Evolutionary conservation across 92 coral and sea anemone species (phyloP), one percentile per base, ranked within the genome.

Genomic region (Diadumene lineata): DNA sequence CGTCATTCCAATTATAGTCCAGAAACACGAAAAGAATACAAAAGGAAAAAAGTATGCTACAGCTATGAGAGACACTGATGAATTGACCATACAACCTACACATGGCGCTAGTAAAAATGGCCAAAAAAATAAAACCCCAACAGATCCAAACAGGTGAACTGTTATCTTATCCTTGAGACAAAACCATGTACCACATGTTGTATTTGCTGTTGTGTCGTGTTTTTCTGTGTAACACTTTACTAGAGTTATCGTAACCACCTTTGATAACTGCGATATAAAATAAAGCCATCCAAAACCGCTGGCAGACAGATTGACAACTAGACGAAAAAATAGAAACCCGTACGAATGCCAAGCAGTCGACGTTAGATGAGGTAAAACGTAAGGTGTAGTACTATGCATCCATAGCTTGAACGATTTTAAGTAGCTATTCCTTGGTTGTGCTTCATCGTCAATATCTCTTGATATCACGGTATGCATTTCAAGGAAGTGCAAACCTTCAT

Each of bases 31-130:
- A 65, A 68, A 70, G 9, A 79, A 62, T 44, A 79, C 70, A 51
- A 79, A 70, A 22, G 92, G 84, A 10, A 79, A 60, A 24, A 74
- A 30, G 56, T 87, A 79, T 18, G 81, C 81, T 18, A 78, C 51
- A 34, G 69, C 84, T 25, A 74, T 43, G 1, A 34, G 27, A 19
- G 61, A 10, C 48, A 79, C 19, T 0, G 88, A 60, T 23, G 61
- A 56, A 34, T 66, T 81, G 16, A 46, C 75, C 38, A 34, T 70
- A 28, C 88, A 78, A 25, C 73, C 30, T 30, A 87, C 34, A 64
- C 92, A 87, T 8, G 92, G 88, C 26, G 73, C 76, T 28, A 79
- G 76, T n/a, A 63, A 28, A 56, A 82, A 79, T 13, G 92, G 92
- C 92, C 92, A 87, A 48, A 82, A 76, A 31, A 87, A 61, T 38